Evolutionary conservation across 2,797 vertebrate species (phyloP).

Genomic region (Rhyacichthys aspro): DNA sequence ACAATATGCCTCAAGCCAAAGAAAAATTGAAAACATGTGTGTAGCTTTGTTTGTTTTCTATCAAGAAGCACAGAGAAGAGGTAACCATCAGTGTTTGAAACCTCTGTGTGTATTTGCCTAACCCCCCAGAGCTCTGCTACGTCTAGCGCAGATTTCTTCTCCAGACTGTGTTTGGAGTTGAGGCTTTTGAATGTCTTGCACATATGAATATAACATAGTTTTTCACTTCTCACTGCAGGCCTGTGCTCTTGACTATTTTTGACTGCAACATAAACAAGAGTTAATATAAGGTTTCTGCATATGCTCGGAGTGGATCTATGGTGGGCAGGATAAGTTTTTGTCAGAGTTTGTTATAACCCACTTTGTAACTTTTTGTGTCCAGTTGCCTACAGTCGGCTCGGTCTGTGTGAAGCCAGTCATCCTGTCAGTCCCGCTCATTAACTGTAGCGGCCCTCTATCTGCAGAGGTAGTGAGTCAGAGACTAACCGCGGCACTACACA

Average conservation of each 20-base stretch:
- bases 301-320: too few relatives aligned
- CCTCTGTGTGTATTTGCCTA: constrained; percentile 42
- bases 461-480: constrained; percentile 53
- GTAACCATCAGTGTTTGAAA: constrained; percentile 29
- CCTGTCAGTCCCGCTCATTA: constrained; percentile 29
- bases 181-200: constrained; percentile 17
- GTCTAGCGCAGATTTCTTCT: constrained; percentile 38
- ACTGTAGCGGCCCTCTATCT: constrained; percentile 55
- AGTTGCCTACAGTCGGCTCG: constrained; percentile 24
- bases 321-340: too few relatives aligned
- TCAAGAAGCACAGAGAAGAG: constrained; percentile 37
- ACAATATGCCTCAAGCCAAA: constrained; percentile 43
- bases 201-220: constrained; percentile 4
- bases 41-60: constrained; percentile 44
- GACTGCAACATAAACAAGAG: too few relatives aligned
- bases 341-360: background rate
- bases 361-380: background rate
- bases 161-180: constrained; percentile 34
- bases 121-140: constrained; percentile 37
- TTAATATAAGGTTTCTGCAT: too few relatives aligned
- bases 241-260: too few relatives aligned
- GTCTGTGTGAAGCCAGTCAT: constrained; percentile 30
- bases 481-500: constrained; percentile 36
- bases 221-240: too few relatives aligned
- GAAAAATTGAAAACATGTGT: constrained; percentile 64